phyloP scores from a whole-genome alignment of 2,888 invertebrate genomes.

The Chaitophorus viminalis region DNA sequence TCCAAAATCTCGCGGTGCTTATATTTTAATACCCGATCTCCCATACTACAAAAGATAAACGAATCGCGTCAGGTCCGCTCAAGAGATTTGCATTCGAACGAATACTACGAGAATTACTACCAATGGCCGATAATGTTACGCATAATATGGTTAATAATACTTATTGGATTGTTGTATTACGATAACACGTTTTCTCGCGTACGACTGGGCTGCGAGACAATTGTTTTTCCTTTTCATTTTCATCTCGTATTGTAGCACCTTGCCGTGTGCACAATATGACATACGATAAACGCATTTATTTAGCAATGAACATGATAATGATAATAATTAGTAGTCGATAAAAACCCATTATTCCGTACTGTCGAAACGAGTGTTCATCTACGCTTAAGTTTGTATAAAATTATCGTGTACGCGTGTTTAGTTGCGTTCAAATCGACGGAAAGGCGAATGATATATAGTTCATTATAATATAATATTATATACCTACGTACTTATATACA shows the following conservation, averaged over 20 bases:
- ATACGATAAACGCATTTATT: no score
- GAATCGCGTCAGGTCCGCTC: not conserved
- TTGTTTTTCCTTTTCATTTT: no score
- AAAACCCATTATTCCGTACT: not conserved
- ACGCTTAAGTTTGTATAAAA: not conserved
- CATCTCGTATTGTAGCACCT: not conserved
- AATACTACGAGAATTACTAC: not conserved
- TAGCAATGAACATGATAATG: not conserved
- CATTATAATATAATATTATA: no score
- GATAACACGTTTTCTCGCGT: no score
- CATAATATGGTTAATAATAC: no score
- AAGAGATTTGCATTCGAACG: not conserved
- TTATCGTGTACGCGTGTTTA: not conserved
- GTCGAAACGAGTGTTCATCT: not conserved
- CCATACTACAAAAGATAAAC: not conserved
- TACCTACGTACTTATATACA: no score
- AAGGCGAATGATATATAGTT: not conserved
- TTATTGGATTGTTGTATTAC: no score
- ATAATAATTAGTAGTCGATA: not conserved
- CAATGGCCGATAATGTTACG: not conserved
- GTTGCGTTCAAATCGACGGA: not conserved
- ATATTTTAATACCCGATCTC: constrained; percentile 30
- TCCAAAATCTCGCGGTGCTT: constrained; percentile 43
- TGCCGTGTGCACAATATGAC: not conserved
- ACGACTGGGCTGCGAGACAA: no score